Evolutionary conservation across 2,888 invertebrate species (phyloP).

Genomic region (Temnothorax rugatulus): DNA sequence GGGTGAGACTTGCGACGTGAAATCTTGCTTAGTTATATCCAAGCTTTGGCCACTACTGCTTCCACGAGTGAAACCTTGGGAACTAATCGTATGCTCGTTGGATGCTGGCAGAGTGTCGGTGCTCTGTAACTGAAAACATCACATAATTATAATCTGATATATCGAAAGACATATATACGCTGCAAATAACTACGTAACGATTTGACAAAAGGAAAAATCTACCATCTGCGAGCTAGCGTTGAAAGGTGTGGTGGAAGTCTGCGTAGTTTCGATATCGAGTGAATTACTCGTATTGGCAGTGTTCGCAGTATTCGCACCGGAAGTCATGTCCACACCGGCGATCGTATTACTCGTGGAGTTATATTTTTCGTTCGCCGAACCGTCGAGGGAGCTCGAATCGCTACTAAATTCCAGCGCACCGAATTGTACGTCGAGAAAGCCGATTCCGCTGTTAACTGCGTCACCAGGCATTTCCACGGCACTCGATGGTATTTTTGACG

Average conservation of each 20-base stretch:
- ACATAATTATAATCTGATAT: not conserved
- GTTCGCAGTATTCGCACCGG: slow-evolving; percentile 77
- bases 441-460: slow-evolving; percentile 90
- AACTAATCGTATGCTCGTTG: slow-evolving; percentile 84
- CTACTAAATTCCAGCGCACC: slow-evolving; percentile 94
- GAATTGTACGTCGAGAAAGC: slow-evolving; percentile 97
- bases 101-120: slow-evolving; percentile 84
- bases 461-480: slow-evolving; percentile 99
- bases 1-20: slow-evolving; percentile 82
- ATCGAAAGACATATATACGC: not conserved
- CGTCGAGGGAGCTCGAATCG: slow-evolving; percentile 87
- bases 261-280: slow-evolving; percentile 82
- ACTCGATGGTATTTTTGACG: slow-evolving; percentile 93
- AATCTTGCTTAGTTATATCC: slow-evolving; percentile 81
- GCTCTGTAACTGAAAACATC: slow-evolving; percentile 80
- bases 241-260: slow-evolving; percentile 80
- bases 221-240: slow-evolving; percentile 83
- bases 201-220: slow-evolving; percentile 26
- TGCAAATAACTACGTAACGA: not conserved
- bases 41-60: slow-evolving; percentile 76
- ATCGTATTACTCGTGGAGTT: slow-evolving; percentile 83
- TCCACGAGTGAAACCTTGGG: slow-evolving; percentile 81
- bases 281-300: slow-evolving; percentile 80
- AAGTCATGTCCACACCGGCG: slow-evolving; percentile 80
- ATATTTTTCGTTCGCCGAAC: slow-evolving; percentile 86